Conservation (phyloP, 1,140 invertebrate species). For the Theocolax elegans region DNA sequence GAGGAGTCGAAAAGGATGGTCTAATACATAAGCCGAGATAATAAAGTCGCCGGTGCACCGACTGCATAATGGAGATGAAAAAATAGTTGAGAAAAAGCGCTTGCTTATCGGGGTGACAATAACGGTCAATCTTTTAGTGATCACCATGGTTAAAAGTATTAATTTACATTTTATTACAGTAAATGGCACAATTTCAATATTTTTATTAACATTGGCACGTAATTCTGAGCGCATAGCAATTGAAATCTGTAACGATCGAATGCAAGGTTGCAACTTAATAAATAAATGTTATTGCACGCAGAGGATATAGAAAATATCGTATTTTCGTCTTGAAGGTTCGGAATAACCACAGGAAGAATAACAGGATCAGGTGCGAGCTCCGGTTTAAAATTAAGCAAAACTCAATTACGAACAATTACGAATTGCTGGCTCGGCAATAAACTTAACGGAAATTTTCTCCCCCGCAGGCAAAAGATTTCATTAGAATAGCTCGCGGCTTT, state of each 20-base stretch:
- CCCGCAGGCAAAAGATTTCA: slow-evolving; percentile 21
- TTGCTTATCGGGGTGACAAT: neutral
- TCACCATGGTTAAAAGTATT: too few species aligned
- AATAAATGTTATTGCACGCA: too few species aligned
- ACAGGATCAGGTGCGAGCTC: neutral
- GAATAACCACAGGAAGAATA: too few species aligned
- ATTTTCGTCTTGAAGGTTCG: too few species aligned
- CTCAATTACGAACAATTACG: slow-evolving; percentile 25
- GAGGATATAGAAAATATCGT: too few species aligned
- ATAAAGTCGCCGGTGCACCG: neutral
- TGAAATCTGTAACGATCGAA: too few species aligned
- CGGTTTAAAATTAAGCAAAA: slow-evolving; percentile 24
- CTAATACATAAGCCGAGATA: neutral
- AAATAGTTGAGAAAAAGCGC: slow-evolving; percentile 22
- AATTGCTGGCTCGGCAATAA: neutral
- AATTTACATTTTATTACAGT: too few species aligned
- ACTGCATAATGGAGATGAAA: slow-evolving; percentile 24
- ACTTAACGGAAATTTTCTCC: neutral
- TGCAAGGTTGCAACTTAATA: too few species aligned
- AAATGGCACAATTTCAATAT: too few species aligned
- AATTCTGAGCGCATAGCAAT: too few species aligned
- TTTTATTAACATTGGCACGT: too few species aligned
- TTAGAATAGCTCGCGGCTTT: slow-evolving; percentile 27
- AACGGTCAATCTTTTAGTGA: too few species aligned
- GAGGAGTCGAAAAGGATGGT: neutral